Evolutionary conservation across 2,797 vertebrate genomes (phyloP), one percentile per base, ranked within the genome.

Genomic region (Oreortyx pictus): DNA sequence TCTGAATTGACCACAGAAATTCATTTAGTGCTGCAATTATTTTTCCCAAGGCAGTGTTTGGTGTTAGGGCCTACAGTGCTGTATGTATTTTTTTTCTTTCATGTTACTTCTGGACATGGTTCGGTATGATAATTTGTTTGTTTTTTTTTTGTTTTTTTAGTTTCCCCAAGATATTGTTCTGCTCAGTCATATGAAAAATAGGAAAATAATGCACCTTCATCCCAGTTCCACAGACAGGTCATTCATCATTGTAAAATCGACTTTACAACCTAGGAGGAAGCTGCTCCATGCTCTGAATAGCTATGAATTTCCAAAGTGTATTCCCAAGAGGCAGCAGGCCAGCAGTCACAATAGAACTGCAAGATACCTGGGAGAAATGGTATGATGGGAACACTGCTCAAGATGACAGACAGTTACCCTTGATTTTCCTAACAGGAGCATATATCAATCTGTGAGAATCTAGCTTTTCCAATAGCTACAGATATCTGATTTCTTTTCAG

Each of bases 191-290:
- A 89, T 59, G 95, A 94, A 88, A 96, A 95, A 95, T 80, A 93
- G 49, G 61, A 94, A 96, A 87, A 90, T 86, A 94, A 90, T 62
- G 86, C 91, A 94, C 90, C 90, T 96, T 93, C 94, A 93, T 79
- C 88, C 90, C 23, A 67, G 37, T 90, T 88, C 41, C 88, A 86
- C 68, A 87, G 83, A 82, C 0, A 2, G 75, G 81, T 46, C 75
- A 93, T 96, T 94, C 72, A 82, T 95, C 96, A 96, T 80, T 60
- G 83, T 61, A 74, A 88, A 94, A 88, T 64, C 86, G 73, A 76
- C 88, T 92, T 82, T 71, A 74, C 43, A 91, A 8, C 22, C 75
- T 33, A 80, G 81, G 16, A 91, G 56, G 23, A 94, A 82, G 64
- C 52, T 90, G 67, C 33, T 77, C 49, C 81, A 91, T 31, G 54